Evolutionary conservation across 2,888 invertebrate species (phyloP), one percentile per base, ranked within the genome.

Genomic region (Oxycera nigricornis): DNA sequence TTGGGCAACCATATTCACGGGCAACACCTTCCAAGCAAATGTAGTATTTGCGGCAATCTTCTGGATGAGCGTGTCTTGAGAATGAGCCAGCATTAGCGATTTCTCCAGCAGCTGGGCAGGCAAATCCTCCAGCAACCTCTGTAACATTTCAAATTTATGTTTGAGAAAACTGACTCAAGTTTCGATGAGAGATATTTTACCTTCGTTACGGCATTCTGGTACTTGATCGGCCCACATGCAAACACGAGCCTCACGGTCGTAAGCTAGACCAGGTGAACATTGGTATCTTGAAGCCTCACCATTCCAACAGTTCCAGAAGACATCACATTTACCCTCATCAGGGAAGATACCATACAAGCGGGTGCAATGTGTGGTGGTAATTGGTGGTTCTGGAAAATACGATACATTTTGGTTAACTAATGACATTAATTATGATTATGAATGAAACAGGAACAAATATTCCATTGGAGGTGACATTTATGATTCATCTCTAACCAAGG

Each of bases 211-310:
- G 89, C 96, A 96, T 86, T 96, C 93, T 72, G 95, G 93, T 76
- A 96, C 94, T 87, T 95, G 94, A 88, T 97, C 95, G 80, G 97
- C 94, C 97, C 97, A 95, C 94, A 97, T 95, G 88, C 96, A 96
- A 74, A 96, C 94, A 79, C 96, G 91, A 72, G 95, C 91, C 86
- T 96, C 95, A 79, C 95, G 90, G 88, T 97, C 94, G 88, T 96
- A 96, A 78, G 96, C 96, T 68, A 96, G 89, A 80, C 96, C 96
- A 80, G 96, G 96, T 79, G 96, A 95, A 88, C 96, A 96, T 86
- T 96, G 95, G 87, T 96, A 96, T 81, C 94, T 91, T 83, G 95
- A 95, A 3, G 96, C 92, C 85, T 96, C 96, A 72, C 96, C 96
- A 87, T 95, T 95, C 96, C 96, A 96, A 86, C 96, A 96, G 87